Evolutionary conservation across 2,888 invertebrate species (phyloP).

Genomic region (Mimas tiliae): DNA sequence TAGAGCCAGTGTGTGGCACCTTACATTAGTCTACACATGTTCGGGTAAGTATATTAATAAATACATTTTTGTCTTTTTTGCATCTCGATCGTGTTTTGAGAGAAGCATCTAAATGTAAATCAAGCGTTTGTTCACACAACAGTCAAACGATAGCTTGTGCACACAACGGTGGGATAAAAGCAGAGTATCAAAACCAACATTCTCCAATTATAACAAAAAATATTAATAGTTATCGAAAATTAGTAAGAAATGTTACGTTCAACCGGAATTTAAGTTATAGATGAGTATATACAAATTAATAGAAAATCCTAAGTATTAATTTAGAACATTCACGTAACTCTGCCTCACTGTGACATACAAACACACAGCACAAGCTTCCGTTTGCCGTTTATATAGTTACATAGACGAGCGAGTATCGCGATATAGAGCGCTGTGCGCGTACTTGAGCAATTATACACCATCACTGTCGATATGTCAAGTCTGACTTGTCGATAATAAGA

Average conservation of each 20-base stretch:
- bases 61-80: slow-evolving; percentile 22
- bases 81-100: background rate
- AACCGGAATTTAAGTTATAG: slow-evolving; percentile 31
- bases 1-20: slow-evolving; percentile 61
- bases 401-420: slow-evolving; percentile 39
- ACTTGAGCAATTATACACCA: slow-evolving; percentile 21
- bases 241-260: slow-evolving; percentile 24
- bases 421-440: slow-evolving; percentile 10
- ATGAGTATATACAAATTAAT: slow-evolving; percentile 5
- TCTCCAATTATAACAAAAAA: slow-evolving; percentile 36
- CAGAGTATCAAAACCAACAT: background rate
- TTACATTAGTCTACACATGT: slow-evolving; percentile 47
- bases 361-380: slow-evolving; percentile 33
- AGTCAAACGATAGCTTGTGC: slow-evolving; percentile 1
- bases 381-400: slow-evolving; percentile 38
- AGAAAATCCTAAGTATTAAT: background rate
- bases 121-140: slow-evolving; percentile 12
- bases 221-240: slow-evolving; percentile 40
- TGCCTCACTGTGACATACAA: slow-evolving; percentile 1
- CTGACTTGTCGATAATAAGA: background rate
- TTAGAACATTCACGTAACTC: background rate
- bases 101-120: background rate
- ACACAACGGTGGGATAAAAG: slow-evolving; percentile 24
- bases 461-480: slow-evolving; percentile 7
- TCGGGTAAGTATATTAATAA: slow-evolving; percentile 32